Conservation (phyloP, 37 sponge, comb jelly and placozoan genomes). For the Agelas oroides region DNA sequence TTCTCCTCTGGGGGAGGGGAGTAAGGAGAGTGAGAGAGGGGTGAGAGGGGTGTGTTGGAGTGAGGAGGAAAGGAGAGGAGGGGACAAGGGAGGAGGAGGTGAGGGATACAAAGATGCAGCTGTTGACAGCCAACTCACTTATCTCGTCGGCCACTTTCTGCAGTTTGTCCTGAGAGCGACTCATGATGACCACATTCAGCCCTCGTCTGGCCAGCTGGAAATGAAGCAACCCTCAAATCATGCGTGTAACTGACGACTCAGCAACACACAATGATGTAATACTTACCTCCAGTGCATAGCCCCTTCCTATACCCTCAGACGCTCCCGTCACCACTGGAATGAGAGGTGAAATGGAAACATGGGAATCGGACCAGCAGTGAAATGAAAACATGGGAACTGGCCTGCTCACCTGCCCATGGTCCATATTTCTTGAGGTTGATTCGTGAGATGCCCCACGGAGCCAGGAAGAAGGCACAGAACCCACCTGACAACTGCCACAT, state of each 20-base stretch:
- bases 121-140: slow-evolving; percentile 5
- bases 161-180: slow-evolving; percentile 54
- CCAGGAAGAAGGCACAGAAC: slow-evolving; percentile 43
- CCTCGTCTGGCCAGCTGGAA: slow-evolving; percentile 56
- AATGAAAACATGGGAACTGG: too few relatives aligned
- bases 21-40: neutral
- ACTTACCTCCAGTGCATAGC: slow-evolving; percentile 68
- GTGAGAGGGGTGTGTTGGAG: neutral
- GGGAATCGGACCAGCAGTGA: too few relatives aligned
- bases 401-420: slow-evolving; percentile 62
- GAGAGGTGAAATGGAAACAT: neutral
- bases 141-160: slow-evolving; percentile 34
- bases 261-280: neutral
- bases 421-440: slow-evolving; percentile 71
- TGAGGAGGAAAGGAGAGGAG: neutral
- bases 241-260: neutral
- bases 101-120: too few relatives aligned
- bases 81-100: neutral
- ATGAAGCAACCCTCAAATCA: too few relatives aligned
- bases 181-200: slow-evolving; percentile 62
- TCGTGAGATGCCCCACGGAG: slow-evolving; percentile 45
- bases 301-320: slow-evolving; percentile 76
- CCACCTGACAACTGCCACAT: too few relatives aligned
- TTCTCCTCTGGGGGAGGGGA: slow-evolving; percentile 26
- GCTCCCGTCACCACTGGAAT: slow-evolving; percentile 68